Conservation (phyloP, 2,888 invertebrate species). For the Tortrix viridana region DNA sequence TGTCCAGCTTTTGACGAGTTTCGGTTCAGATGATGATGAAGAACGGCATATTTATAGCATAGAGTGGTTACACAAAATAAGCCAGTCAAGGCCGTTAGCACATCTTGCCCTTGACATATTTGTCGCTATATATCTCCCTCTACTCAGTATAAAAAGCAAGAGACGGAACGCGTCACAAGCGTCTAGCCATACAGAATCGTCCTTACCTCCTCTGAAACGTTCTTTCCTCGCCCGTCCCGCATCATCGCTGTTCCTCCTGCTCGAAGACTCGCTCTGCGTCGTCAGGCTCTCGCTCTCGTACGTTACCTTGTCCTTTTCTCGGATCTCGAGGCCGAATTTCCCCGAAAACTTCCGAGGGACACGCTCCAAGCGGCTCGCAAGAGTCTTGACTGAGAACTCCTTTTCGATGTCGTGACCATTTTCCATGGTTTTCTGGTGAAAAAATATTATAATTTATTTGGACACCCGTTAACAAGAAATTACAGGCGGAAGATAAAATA, state of each 20-base stretch:
- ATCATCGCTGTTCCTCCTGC: conserved; percentile 74
- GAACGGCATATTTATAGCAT: too few relatives aligned
- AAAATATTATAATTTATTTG: too few relatives aligned
- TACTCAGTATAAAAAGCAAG: too few relatives aligned
- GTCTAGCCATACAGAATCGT: neutral
- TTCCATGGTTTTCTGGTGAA: conserved; percentile 56
- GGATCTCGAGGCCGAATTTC: conserved; percentile 39
- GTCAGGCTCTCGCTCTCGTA: conserved; percentile 48
- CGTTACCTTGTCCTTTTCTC: conserved; percentile 38
- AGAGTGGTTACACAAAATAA: too few relatives aligned
- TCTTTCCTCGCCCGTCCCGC: conserved; percentile 60
- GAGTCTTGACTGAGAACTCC: conserved; percentile 57
- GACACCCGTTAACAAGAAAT: too few relatives aligned
- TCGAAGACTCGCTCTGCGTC: conserved; percentile 67
- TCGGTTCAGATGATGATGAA: too few relatives aligned
- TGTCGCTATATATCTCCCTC: too few relatives aligned
- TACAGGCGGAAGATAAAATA: too few relatives aligned
- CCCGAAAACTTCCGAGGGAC: conserved; percentile 46
- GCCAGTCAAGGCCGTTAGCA: too few relatives aligned
- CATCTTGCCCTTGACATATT: too few relatives aligned
- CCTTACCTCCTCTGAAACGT: conserved; percentile 59
- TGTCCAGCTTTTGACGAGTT: too few relatives aligned
- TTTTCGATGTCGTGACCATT: conserved; percentile 54
- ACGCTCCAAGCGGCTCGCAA: conserved; percentile 49
- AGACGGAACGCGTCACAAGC: too few relatives aligned